phyloP scores from a whole-genome alignment of 1,140 invertebrate genomes.

The Centruroides sculpturatus region DNA sequence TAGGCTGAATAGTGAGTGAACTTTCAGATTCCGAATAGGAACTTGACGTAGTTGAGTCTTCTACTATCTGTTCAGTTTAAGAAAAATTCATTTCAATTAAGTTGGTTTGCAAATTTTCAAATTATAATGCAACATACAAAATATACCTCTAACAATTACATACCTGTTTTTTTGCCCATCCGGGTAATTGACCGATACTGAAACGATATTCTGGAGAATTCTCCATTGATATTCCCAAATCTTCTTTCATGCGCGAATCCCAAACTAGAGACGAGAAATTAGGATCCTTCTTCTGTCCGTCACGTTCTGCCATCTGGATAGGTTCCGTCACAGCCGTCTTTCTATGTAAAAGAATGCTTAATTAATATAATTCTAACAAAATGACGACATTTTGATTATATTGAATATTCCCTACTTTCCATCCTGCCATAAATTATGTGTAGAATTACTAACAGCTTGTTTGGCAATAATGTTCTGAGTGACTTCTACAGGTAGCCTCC shows the following conservation, averaged over 20 bases:
- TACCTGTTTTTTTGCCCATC: constrained; percentile 20
- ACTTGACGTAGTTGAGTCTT: too few species aligned
- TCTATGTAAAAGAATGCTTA: neutral
- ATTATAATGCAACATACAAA: too few species aligned
- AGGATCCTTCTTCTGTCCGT: neutral
- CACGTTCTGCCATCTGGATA: neutral
- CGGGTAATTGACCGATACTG: constrained; percentile 11
- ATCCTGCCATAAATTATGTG: constrained; percentile 13
- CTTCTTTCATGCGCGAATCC: neutral
- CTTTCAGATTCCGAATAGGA: too few species aligned
- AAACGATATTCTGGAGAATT: constrained; percentile 29
- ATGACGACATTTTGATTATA: too few species aligned
- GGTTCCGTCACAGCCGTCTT: neutral
- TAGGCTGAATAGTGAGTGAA: constrained; percentile 38
- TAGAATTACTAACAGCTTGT: neutral
- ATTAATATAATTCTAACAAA: neutral
- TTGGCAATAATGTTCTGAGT: constrained; percentile 23
- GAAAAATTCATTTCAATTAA: too few species aligned
- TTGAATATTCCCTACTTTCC: neutral
- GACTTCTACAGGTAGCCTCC: constrained; percentile 72
- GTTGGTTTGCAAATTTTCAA: too few species aligned
- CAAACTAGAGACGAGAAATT: too few species aligned
- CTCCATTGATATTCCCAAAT: constrained; percentile 4
- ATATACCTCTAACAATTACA: neutral
- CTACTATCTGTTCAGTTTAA: too few species aligned